Evolutionary conservation across 2,113 vertebrate species (phyloP).

Genomic region (Pogona vitticeps): DNA sequence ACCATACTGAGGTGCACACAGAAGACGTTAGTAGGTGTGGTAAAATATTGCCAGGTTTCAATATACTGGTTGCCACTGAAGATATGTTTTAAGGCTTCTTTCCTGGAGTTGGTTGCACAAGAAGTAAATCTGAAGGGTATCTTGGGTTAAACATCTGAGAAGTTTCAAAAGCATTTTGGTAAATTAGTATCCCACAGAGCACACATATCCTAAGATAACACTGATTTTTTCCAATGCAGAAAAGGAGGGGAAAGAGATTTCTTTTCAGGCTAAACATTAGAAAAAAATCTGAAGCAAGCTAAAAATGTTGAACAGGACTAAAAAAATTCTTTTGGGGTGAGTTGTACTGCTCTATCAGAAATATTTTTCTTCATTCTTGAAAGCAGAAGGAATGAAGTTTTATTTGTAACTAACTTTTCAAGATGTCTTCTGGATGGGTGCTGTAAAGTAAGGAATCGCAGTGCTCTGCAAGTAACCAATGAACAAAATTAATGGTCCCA

Average conservation of each 20-base stretch:
- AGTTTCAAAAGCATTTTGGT: neutral
- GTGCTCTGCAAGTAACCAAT: neutral
- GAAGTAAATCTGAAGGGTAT: neutral
- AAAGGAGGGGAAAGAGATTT: neutral
- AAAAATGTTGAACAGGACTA: neutral
- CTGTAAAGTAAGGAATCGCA: neutral
- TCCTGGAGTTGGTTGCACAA: neutral
- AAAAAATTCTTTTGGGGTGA: neutral
- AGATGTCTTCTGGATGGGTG: neutral
- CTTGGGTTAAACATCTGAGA: neutral
- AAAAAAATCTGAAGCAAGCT: neutral
- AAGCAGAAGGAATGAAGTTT: neutral
- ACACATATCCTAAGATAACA: no score
- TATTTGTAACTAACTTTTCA: neutral
- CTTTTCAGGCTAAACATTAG: neutral
- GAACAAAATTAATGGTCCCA: neutral
- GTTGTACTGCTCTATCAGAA: neutral
- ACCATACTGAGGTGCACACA: neutral
- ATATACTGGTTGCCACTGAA: neutral
- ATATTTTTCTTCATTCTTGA: neutral
- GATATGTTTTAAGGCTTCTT: neutral
- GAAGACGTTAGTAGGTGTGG: neutral
- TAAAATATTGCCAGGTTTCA: neutral
- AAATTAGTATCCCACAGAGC: neutral
- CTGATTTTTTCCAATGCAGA: neutral